Base-by-base conservation (phyloP, 2,888 invertebrate species). In the Coleophora flavipennella region DNA sequence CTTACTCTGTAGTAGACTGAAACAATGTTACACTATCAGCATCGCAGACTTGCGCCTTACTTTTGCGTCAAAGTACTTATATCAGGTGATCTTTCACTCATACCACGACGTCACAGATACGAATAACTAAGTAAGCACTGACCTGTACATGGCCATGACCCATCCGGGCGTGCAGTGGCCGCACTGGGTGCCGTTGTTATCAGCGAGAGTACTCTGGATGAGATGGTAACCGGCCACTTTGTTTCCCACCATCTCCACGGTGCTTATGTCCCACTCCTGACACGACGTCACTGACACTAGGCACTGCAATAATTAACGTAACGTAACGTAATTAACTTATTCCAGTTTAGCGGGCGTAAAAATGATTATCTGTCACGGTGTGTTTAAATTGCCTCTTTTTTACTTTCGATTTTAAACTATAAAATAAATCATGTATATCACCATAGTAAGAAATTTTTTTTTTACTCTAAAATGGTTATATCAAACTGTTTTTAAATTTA, bases 101-200 rank as follows among this genome's bases (percentile, higher is more conserved):
- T 3, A 29, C 3, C n/a, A 29, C n/a, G 10, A n/a, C 10, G 8
- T 2, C 29, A 12, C 9, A 4, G 8, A 33, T 3, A 9, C 9
- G 13, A 12, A 2, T 8, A 13, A 14, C 36, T 28, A 35, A 33
- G 31, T 12, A n/a, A n/a, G n/a, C 14, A 28, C 46, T 54, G 62
- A 89, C 89, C 88, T 86, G 72, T 88, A 86, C 91, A 92, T 91
- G 56, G 87, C 89, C 90, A 91, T 91, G 33, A 92, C 86, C 86
- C 92, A 90, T 9, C 91, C 93, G 1, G 92, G 90, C 32, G 90
- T 88, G 57, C 93, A 93, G 59, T 83, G 91, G 1, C 92, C 92
- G 60, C 92, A 92, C 59, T 92, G 92, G 1, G 89, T 88, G 1
- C 91, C 92, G 59, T 90, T 88, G 53, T 88, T 84, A 42, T 85